These are phyloP conservation scores for Drosophila chauvacae DNA, from an alignment of 1,140 invertebrate genomes.

Conservation along the genomic window DNA sequence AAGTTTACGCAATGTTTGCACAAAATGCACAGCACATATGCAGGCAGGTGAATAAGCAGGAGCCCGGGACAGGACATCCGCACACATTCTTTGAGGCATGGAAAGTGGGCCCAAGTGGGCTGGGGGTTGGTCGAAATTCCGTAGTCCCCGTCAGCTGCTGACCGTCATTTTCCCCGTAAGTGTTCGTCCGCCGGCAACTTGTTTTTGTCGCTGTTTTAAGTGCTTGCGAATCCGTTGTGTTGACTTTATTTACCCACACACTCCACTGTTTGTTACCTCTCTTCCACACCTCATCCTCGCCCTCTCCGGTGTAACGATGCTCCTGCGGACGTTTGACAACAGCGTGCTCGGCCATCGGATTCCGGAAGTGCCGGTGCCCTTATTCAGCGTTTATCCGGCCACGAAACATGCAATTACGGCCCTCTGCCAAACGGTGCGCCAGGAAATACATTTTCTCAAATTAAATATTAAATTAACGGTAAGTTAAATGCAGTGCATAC, in stretches of 20 bases:
- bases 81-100: conserved; percentile 47
- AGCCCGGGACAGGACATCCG: conserved; percentile 28
- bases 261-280: conserved; percentile 22
- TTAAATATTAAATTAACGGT: conserved; percentile 86
- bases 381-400: conserved; percentile 86
- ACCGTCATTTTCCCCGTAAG: conserved; percentile 54
- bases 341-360: conserved; percentile 85
- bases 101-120: conserved; percentile 24
- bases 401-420: conserved; percentile 87
- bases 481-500: conserved; percentile 81
- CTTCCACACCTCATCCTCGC: not conserved
- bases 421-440: conserved; percentile 86
- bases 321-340: conserved; percentile 37
- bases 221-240: conserved; percentile 68
- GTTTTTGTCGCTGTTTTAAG: conserved; percentile 70
- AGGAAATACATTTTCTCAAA: conserved; percentile 86
- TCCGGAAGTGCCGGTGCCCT: conserved; percentile 85
- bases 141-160: conserved; percentile 58
- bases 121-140: not conserved
- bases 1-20: conserved; percentile 82
- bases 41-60: conserved; percentile 42
- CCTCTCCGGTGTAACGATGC: conserved; percentile 2
- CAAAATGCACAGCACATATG: conserved; percentile 75
- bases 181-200: conserved; percentile 35
- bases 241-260: conserved; percentile 75